These are phyloP conservation scores for Nipponacmea schrenckii DNA, from an alignment of 2,888 invertebrate genomes.

Conservation along the genomic window DNA sequence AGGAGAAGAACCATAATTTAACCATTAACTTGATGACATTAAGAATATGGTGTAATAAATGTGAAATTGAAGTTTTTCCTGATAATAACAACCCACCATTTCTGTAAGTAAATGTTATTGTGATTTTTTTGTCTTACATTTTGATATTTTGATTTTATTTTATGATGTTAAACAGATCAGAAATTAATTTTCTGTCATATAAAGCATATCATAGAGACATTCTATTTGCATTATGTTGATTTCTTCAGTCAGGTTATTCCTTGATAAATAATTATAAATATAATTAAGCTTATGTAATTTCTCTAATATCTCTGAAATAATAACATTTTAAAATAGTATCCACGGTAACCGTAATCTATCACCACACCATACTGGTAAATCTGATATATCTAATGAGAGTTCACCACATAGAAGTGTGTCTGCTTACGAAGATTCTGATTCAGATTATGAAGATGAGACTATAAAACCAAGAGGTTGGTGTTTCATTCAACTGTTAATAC, in stretches of 20 bases:
- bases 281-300: conserved; percentile 14
- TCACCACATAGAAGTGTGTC: conserved; percentile 51
- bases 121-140: too few relatives aligned
- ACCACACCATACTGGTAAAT: conserved; percentile 13
- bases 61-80: conserved; percentile 83
- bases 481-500: neutral
- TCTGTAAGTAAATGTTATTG: conserved; percentile 41
- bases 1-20: conserved; percentile 71
- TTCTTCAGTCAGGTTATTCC: too few relatives aligned
- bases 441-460: conserved; percentile 69
- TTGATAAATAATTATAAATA: too few relatives aligned
- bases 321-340: neutral
- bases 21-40: conserved; percentile 82
- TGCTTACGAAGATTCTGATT: conserved; percentile 61
- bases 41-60: conserved; percentile 89
- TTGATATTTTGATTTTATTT: too few relatives aligned
- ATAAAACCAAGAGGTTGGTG: conserved; percentile 70
- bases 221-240: neutral
- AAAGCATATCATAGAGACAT: too few relatives aligned
- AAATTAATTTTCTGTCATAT: too few relatives aligned
- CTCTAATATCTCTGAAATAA: neutral
- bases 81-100: conserved; percentile 68
- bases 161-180: too few relatives aligned
- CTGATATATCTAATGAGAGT: conserved; percentile 39
- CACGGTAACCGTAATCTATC: neutral